Evolutionary conservation across 2,888 invertebrate genomes (phyloP), one percentile per base, ranked within the genome.

Genomic region (Bhutanitis thaidina): DNA sequence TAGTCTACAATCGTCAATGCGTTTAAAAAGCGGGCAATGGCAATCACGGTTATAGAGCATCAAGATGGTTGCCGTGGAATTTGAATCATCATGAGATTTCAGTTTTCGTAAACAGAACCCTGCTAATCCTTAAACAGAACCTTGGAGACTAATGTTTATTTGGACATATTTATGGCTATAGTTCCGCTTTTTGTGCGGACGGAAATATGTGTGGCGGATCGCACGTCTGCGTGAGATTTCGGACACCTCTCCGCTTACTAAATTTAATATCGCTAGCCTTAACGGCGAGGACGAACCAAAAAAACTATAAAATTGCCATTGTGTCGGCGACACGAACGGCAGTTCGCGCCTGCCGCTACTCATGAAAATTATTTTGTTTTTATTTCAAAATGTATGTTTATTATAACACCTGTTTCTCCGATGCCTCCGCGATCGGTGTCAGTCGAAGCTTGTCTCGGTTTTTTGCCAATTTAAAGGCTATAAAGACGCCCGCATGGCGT

Each of bases 121-220:
- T 74, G 67, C 69, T 63, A 68, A 76, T 65, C 69, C 70, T 74
- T 78, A 77, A 78, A 76, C 74, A 71, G 77, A 66, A 73, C 64
- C 77, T 71, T 77, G 74, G 71, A 77, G 80, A 79, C 87, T 86
- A 87, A 88, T 85, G 87, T 87, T 88, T 88, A 86, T 88, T 89
- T 88, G 86, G 88, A 89, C 87, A 90, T 90, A 90, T 90, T 90
- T 90, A 90, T 90, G 88, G 90, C 87, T 86, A 88, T 88, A 88
- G 89, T 87, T 89, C 87, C 80, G 85, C 86, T 88, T 90, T 90
- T 90, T 90, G 89, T 88, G 77, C 70, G 65, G 82, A 84, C 82
- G 89, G 84, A 90, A 90, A 90, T 90, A 90, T 90, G 90, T 90
- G 90, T 90, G 89, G 90, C 90, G 90, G 88, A 81, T 90, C 87